Conservation (phyloP, 2,113 vertebrate genomes). For the Ceyx cyanopectus region DNA sequence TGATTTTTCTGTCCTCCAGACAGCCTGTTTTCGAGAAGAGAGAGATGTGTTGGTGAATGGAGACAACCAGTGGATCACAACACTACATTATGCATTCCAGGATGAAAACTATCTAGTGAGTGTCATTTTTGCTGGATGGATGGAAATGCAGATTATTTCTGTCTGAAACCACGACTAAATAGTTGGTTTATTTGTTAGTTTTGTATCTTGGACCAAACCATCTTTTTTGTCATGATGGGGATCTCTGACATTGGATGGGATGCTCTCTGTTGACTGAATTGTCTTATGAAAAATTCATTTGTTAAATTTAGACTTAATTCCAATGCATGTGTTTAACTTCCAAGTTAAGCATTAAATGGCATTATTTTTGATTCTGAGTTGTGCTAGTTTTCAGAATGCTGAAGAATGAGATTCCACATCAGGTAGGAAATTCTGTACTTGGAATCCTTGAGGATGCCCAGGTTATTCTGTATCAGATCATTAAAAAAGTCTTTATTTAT, state of each 20-base stretch:
- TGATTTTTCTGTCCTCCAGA: slow-evolving; percentile 78
- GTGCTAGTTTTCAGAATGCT: not conserved
- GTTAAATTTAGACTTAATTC: not conserved
- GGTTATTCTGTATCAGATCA: not conserved
- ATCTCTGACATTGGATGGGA: not conserved
- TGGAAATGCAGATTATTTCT: not conserved
- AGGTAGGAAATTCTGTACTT: not conserved
- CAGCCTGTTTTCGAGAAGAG: slow-evolving; percentile 98
- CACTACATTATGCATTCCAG: slow-evolving; percentile 98
- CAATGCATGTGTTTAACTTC: not conserved
- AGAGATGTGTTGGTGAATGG: slow-evolving; percentile 96
- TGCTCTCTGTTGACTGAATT: not conserved
- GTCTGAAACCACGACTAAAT: too few relatives aligned
- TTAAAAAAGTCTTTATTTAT: not conserved
- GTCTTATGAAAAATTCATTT: not conserved
- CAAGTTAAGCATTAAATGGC: not conserved
- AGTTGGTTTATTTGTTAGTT: not conserved
- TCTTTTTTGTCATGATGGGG: not conserved
- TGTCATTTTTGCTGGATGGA: not conserved
- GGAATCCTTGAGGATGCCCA: not conserved
- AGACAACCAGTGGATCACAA: slow-evolving; percentile 97
- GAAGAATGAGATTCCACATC: not conserved
- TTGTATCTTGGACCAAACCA: not conserved
- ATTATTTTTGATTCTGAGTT: not conserved
- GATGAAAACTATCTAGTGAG: slow-evolving; percentile 97